Evolutionary conservation across 2,888 invertebrate species (phyloP), one percentile per base, ranked within the genome.

Genomic region (Meghimatium bilineatum): DNA sequence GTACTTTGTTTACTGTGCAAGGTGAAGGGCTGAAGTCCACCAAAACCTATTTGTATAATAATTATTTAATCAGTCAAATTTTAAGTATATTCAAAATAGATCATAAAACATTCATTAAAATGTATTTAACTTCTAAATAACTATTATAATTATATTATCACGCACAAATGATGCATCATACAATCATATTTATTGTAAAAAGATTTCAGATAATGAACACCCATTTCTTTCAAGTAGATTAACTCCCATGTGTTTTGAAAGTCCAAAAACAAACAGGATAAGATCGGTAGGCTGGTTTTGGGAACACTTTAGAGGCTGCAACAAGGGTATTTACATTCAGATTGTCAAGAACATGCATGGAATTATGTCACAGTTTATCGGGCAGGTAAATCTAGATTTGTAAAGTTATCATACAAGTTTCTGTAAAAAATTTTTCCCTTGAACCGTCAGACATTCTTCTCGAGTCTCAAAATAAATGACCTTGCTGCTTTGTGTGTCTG

Each of bases 341-440:
- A 29, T n/a, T 29, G 26, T 23, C 49, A 38, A 26, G n/a, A 77
- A 38, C 14, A 78, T 78, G 78, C 29, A 67, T 38, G 49, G 67
- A 67, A 44, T 66, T 78, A 44, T 78, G 67, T 14, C 38, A 60
- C 66, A 44, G 49, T 23, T 66, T 44, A 29, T 66, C 29, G 56
- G 32, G 3, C 63, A 78, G 66, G 78, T 78, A 74, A 32, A 3
- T 74, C 29, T n/a, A n/a, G n/a, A n/a, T n/a, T n/a, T n/a, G n/a
- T n/a, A n/a, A n/a, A n/a, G n/a, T n/a, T n/a, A n/a, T n/a, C n/a
- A n/a, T n/a, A n/a, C n/a, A n/a, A n/a, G n/a, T n/a, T n/a, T n/a
- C n/a, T n/a, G n/a, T n/a, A n/a, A n/a, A n/a, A n/a, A n/a, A n/a
- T n/a, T n/a, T n/a, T n/a, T n/a, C n/a, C n/a, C n/a, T n/a, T n/a